phyloP scores from a whole-genome alignment of 2,113 vertebrate species.

The Glaucomys volans region DNA sequence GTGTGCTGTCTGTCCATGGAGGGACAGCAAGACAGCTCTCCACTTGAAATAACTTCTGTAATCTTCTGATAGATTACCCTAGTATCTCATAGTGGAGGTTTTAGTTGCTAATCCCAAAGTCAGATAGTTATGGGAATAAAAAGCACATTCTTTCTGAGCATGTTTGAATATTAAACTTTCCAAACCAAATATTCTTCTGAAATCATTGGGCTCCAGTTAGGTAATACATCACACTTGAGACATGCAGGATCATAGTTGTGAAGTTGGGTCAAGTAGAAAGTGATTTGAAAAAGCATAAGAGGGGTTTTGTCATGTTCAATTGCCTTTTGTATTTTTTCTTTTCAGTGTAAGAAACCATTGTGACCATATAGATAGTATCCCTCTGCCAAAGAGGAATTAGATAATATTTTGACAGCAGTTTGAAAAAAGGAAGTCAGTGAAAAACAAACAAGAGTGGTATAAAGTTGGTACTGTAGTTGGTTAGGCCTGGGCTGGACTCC shows the following conservation, averaged over 20 bases:
- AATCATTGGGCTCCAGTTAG: not conserved
- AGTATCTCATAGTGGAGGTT: not conserved
- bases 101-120: conserved; percentile 23
- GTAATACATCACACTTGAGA: not conserved
- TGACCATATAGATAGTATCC: not conserved
- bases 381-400: not conserved
- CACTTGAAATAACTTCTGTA: not conserved
- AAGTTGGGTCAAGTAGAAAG: not conserved
- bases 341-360: not conserved
- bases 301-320: not conserved
- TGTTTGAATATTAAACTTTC: not conserved
- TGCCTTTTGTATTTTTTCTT: not conserved
- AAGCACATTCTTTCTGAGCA: not conserved
- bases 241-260: not conserved
- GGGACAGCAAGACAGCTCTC: not conserved
- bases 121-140: conserved; percentile 15
- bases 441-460: not conserved
- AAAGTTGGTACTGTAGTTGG: not conserved
- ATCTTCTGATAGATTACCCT: conserved; percentile 27
- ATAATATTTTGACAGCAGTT: not conserved
- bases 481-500: not conserved
- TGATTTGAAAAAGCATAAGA: not conserved
- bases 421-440: not conserved
- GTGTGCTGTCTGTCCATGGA: not conserved
- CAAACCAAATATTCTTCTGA: conserved; percentile 43